Conservation (phyloP, 1,140 invertebrate species). For the Aphis gossypii region DNA sequence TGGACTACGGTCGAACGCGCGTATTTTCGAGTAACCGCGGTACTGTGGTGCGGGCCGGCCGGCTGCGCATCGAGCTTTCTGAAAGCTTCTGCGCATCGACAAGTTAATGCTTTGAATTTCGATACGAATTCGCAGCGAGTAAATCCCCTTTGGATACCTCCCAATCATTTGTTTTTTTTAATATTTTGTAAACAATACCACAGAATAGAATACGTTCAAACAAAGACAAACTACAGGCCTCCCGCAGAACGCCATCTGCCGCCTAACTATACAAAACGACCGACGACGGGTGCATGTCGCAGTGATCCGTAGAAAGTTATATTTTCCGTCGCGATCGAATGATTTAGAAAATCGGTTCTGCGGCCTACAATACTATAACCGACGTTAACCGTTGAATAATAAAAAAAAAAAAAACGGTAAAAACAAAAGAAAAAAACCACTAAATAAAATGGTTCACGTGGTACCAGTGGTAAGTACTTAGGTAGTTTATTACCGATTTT, state of each 20-base stretch:
- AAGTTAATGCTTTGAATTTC: not conserved
- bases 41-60: no score
- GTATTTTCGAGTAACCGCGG: not conserved
- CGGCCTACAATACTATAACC: no score
- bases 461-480: no score
- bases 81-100: not conserved
- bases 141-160: not conserved
- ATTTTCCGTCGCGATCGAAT: not conserved
- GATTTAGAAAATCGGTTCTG: not conserved
- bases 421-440: no score
- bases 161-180: no score
- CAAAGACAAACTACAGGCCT: no score
- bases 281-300: not conserved
- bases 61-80: not conserved
- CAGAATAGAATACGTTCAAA: no score
- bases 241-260: not conserved
- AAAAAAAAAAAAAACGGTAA: no score
- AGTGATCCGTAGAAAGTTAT: not conserved
- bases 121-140: not conserved
- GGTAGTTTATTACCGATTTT: no score
- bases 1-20: not conserved
- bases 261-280: not conserved
- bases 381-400: not conserved
- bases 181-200: no score
- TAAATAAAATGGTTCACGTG: no score